phyloP scores from a whole-genome alignment of 23 tunicate species.

The Styela clava region DNA sequence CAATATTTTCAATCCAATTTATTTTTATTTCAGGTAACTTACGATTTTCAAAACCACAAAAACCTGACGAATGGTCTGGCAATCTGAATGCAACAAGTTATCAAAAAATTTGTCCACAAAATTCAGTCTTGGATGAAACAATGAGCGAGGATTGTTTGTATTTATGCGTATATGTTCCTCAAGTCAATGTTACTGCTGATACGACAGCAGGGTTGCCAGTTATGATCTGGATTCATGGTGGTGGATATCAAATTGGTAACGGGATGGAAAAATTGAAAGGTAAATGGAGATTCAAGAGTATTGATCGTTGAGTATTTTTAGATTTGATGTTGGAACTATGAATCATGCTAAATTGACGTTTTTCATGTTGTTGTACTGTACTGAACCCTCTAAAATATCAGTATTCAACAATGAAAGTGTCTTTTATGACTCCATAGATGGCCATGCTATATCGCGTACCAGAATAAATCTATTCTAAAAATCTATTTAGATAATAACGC shows the following conservation, averaged over 20 bases:
- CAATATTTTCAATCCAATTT: no score
- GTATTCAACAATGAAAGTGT: no score
- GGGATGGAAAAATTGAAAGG: slow-evolving; percentile 26
- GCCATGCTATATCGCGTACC: no score
- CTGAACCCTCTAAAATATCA: no score
- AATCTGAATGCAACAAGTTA: slow-evolving; percentile 6
- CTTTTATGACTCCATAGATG: no score
- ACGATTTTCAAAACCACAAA: slow-evolving; percentile 21
- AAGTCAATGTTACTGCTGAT: slow-evolving; percentile 22
- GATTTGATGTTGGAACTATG: no score
- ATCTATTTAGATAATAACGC: no score
- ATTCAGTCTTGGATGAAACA: slow-evolving; percentile 5
- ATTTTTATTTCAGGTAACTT: slow-evolving; percentile 3
- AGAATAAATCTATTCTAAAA: no score
- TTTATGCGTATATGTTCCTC: slow-evolving; percentile 42
- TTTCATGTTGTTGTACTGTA: no score
- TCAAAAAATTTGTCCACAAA: slow-evolving; percentile 37
- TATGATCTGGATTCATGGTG: slow-evolving; percentile 50
- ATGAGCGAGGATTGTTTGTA: slow-evolving; percentile 50
- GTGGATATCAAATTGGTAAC: slow-evolving; percentile 24
- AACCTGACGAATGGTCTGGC: slow-evolving; percentile 24
- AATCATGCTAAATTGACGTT: no score
- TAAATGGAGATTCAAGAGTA: no score
- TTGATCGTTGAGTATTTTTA: no score
- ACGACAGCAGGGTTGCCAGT: slow-evolving; percentile 30